Percentiles rank a stretch among this genome's conserved stretches.
phyloP scores from a whole-genome alignment of 1,140 invertebrate species.

The Drosophila burlai region DNA sequence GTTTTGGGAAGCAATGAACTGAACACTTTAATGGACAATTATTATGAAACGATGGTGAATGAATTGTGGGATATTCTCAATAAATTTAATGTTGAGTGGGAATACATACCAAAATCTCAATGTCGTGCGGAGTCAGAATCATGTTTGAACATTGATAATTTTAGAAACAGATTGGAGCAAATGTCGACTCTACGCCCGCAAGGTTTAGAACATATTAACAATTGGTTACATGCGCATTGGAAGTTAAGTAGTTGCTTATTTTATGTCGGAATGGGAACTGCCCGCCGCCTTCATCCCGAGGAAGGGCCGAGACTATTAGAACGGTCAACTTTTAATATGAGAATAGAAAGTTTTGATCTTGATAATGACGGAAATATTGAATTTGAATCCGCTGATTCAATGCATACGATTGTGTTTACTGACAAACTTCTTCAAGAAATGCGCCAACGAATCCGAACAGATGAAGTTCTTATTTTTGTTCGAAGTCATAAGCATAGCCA shows the following conservation, averaged over 20 bases:
- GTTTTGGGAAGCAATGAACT: conserved; percentile 34
- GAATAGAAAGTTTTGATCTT: conserved; percentile 47
- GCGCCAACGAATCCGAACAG: conserved; percentile 7
- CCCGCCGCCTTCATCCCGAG: conserved; percentile 26
- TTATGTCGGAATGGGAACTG: conserved; percentile 55
- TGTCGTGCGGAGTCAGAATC: conserved; percentile 55
- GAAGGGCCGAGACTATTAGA: conserved; percentile 25
- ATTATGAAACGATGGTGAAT: conserved; percentile 30
- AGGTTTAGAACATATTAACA: conserved; percentile 48
- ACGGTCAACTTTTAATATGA: conserved; percentile 37
- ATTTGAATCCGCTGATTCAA: conserved; percentile 38
- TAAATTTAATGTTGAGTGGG: conserved; percentile 48
- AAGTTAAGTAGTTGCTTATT: conserved; percentile 42
- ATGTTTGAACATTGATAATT: conserved; percentile 50
- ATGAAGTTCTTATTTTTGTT: conserved; percentile 45
- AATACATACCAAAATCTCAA: conserved; percentile 54
- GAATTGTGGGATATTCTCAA: conserved; percentile 46
- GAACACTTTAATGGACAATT: conserved; percentile 30
- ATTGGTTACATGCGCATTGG: conserved; percentile 48
- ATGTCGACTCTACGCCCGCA: conserved; percentile 41
- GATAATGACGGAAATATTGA: conserved; percentile 29
- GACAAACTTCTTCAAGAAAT: conserved; percentile 38
- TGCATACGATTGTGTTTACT: conserved; percentile 45
- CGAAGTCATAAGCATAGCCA: conserved; percentile 44
- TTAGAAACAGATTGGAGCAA: conserved; percentile 39